Evolutionary conservation across 2,888 invertebrate genomes (phyloP), one percentile per base, ranked within the genome.

Genomic region (Ennomos fuscantarius): DNA sequence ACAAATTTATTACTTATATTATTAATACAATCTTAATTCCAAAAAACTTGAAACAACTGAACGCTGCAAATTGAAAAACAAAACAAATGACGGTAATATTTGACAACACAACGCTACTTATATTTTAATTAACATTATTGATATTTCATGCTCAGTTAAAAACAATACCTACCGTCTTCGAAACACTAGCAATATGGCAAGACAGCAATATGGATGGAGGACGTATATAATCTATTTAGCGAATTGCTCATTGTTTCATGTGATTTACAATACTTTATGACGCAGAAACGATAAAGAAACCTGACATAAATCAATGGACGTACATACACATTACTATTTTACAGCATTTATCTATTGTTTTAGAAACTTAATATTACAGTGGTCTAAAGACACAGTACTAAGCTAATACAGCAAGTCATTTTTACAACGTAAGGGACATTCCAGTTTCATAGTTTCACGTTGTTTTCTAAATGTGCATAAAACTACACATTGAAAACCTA

Each of bases 201-300:
- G 91, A 91, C 89, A 88, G 86, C 87, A 86, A 84, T 86, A 88
- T 81, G 79, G 84, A 87, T 89, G 90, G 87, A 89, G 88, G 88
- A 88, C 88, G 86, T 87, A 84, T 83, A 81, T 88, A 87, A 89
- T 90, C 83, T 89, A 87, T 89, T 88, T 86, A 86, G 85, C 80
- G 86, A 90, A 92, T 90, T 86, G 90, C 89, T 89, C 86, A 90
- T 92, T 92, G 91, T 92, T 87, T 84, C 84, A 78, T 73, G 69
- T 83, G 87, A 86, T 88, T 89, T 87, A 86, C 84, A 84, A 80
- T 80, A 84, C 80, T 87, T 88, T 89, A 89, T 83, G 87, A 88
- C 74, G 74, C 83, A 87, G 82, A 88, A 89, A 90, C 90, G 87
- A 92, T 90, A 89, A 86, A 82, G 84, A 80, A 82, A 87, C 81